These are phyloP conservation scores for Drosophila tani DNA, from an alignment of 1,140 invertebrate species.

Conservation along the genomic window DNA sequence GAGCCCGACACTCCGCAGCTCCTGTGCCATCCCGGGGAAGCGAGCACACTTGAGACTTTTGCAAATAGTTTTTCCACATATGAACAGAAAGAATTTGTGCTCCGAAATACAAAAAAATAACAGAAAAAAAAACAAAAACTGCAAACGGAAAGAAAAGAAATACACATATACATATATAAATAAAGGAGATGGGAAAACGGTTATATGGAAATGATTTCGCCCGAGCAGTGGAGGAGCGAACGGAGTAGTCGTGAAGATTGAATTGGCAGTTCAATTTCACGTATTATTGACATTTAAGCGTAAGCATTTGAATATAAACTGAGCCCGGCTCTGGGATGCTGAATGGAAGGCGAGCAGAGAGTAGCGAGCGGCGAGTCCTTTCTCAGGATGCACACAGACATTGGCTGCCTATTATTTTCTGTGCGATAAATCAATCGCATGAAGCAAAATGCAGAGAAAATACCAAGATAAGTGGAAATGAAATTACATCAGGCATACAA, in stretches of 20 bases:
- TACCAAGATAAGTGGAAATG: conserved; percentile 64
- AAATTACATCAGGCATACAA: conserved; percentile 60
- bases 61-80: conserved; percentile 78
- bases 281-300: conserved; percentile 81
- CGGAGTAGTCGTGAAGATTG: conserved; percentile 64
- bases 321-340: conserved; percentile 52
- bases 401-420: conserved; percentile 73
- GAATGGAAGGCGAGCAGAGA: conserved; percentile 8
- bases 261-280: conserved; percentile 84
- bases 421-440: conserved; percentile 74
- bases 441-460: conserved; percentile 57
- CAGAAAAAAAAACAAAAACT: conserved; percentile 10
- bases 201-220: conserved; percentile 76
- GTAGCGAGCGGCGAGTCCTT: conserved; percentile 33
- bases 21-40: conserved; percentile 3
- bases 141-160: conserved; percentile 52
- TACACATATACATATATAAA: conserved; percentile 72
- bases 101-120: conserved; percentile 16
- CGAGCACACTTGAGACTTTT: conserved; percentile 77
- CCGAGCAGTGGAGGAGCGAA: conserved; percentile 32
- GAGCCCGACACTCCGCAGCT: conserved; percentile 3
- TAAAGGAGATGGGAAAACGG: conserved; percentile 61
- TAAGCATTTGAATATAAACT: conserved; percentile 69
- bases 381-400: conserved; percentile 47
- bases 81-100: conserved; percentile 54